These are phyloP conservation scores for Sebastolobus altivelis DNA, from an alignment of 2,797 vertebrate species.

Conservation along the genomic window DNA sequence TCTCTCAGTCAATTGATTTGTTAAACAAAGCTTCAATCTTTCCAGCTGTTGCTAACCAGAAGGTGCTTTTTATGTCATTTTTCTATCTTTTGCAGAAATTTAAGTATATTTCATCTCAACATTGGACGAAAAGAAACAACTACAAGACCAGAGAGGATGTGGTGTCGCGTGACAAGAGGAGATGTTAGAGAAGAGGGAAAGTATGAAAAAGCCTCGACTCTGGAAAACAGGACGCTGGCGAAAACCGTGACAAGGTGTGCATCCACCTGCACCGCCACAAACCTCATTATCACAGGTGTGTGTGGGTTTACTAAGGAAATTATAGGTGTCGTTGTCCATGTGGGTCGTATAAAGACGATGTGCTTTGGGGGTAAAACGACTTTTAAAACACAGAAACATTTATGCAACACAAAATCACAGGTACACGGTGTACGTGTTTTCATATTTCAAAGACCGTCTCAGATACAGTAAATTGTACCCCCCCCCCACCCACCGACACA, in stretches of 20 bases:
- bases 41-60: background rate
- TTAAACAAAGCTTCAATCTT: background rate
- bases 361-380: background rate
- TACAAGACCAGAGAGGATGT: background rate
- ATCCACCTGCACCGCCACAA: background rate
- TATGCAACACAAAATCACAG: background rate
- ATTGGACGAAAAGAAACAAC: background rate
- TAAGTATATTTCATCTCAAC: background rate
- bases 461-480: constrained; percentile 22
- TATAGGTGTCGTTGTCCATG: background rate
- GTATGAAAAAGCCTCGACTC: background rate
- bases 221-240: background rate
- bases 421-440: background rate
- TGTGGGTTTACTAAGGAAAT: constrained; percentile 27
- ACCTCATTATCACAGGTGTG: constrained; percentile 30
- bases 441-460: constrained; percentile 10
- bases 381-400: background rate
- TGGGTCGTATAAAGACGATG: background rate
- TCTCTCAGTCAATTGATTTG: background rate
- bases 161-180: background rate
- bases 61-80: background rate
- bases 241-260: background rate
- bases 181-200: background rate
- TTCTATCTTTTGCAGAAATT: background rate
- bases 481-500: background rate